A percentile compares a stretch with the other conserved stretches of the same genome.
These are phyloP conservation scores for Deladenus siricidicola DNA, from an alignment of 2,888 invertebrate species.

Conservation along the genomic window DNA sequence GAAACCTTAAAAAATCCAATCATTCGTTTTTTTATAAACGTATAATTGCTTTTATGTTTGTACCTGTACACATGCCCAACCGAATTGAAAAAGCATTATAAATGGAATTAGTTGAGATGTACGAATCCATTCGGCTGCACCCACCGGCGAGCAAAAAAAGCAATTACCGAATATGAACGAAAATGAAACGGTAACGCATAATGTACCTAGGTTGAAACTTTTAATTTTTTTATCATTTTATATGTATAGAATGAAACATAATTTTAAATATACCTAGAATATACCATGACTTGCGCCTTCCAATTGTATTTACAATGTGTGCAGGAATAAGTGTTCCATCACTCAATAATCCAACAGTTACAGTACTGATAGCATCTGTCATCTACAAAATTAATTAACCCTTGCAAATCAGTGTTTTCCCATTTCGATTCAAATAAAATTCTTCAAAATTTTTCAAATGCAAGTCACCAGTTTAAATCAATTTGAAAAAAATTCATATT, in stretches of 20 bases:
- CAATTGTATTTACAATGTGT: constrained; percentile 62
- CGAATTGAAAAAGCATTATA: constrained; percentile 74
- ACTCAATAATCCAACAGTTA: constrained; percentile 76
- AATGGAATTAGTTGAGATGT: constrained; percentile 58
- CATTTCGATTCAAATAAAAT: too few relatives aligned
- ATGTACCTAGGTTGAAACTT: constrained; percentile 42
- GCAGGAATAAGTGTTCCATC: constrained; percentile 63
- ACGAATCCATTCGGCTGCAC: constrained; percentile 57
- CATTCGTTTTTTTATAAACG: neutral
- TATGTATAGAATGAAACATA: too few relatives aligned
- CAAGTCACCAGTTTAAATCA: too few relatives aligned
- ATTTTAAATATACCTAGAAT: constrained; percentile 65
- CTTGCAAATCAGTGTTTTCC: too few relatives aligned
- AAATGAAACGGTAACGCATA: constrained; percentile 69
- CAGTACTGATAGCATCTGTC: constrained; percentile 76
- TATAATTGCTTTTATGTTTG: neutral
- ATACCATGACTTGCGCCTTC: constrained; percentile 80
- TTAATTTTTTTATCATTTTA: neutral
- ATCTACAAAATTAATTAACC: too few relatives aligned
- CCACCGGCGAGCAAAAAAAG: constrained; percentile 28
- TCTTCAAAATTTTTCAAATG: too few relatives aligned
- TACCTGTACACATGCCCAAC: constrained; percentile 77
- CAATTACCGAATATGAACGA: constrained; percentile 70
- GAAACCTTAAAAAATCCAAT: constrained; percentile 64
- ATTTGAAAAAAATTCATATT: too few relatives aligned